phyloP scores from a whole-genome alignment of 2,888 invertebrate species.

The Andrena bicolor region DNA sequence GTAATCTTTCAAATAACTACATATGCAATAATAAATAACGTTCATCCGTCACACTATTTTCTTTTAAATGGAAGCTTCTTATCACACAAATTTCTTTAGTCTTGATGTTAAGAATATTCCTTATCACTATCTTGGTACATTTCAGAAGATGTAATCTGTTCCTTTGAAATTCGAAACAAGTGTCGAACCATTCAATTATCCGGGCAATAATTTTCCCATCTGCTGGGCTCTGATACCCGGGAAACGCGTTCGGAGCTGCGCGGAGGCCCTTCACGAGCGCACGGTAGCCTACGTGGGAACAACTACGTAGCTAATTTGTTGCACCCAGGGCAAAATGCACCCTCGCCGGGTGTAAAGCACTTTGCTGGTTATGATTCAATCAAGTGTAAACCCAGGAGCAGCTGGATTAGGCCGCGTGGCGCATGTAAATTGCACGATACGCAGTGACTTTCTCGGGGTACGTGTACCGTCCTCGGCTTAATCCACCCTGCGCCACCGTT shows the following conservation, averaged over 20 bases:
- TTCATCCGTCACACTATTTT: too few species aligned
- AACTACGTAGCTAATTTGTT: constrained; percentile 37
- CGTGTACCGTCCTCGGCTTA: constrained; percentile 31
- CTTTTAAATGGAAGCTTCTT: too few species aligned
- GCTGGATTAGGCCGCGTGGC: constrained; percentile 36
- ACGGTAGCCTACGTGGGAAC: background rate
- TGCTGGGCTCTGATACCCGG: too few species aligned
- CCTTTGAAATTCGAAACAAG: too few species aligned
- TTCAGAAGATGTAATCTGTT: too few species aligned
- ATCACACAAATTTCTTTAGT: too few species aligned
- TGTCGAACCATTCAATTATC: too few species aligned
- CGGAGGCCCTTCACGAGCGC: background rate
- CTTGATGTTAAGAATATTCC: too few species aligned
- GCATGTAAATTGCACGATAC: constrained; percentile 62
- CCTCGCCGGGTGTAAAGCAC: constrained; percentile 37
- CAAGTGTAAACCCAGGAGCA: constrained; percentile 58
- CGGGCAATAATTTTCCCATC: too few species aligned
- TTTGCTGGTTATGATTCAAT: constrained; percentile 66
- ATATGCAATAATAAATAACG: too few species aligned
- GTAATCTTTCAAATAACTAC: too few species aligned
- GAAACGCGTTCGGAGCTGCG: background rate
- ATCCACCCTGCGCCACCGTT: constrained; percentile 38
- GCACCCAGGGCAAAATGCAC: constrained; percentile 26
- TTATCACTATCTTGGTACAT: too few species aligned
- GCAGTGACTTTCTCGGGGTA: constrained; percentile 48